These are phyloP conservation scores for Deilephila elpenor DNA, from an alignment of 2,888 invertebrate species.

Conservation along the genomic window DNA sequence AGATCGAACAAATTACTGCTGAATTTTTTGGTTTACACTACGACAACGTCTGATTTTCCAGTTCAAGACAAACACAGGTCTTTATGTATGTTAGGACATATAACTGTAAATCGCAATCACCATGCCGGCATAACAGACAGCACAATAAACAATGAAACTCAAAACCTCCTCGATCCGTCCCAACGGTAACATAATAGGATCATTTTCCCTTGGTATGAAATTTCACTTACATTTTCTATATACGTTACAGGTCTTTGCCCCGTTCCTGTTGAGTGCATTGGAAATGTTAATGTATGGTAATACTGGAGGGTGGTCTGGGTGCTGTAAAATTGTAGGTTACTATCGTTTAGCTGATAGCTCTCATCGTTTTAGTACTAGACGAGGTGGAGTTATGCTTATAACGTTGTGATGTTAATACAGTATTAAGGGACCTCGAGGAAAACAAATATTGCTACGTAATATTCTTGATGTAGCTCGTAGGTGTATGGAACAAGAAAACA, in stretches of 20 bases:
- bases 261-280: slow-evolving; percentile 7
- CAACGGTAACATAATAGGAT: slow-evolving; percentile 43
- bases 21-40: too few relatives aligned
- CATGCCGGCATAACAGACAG: neutral
- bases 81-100: too few relatives aligned
- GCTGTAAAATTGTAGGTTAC: neutral
- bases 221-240: slow-evolving; percentile 73
- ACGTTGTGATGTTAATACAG: too few relatives aligned
- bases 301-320: neutral
- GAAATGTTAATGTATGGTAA: slow-evolving; percentile 17
- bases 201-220: slow-evolving; percentile 55
- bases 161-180: slow-evolving; percentile 10
- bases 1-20: too few relatives aligned
- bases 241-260: slow-evolving; percentile 28
- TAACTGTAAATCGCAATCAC: too few relatives aligned
- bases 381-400: neutral
- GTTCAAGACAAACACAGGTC: too few relatives aligned
- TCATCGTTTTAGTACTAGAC: neutral
- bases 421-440: too few relatives aligned
- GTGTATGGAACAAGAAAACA: too few relatives aligned
- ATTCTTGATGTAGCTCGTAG: too few relatives aligned
- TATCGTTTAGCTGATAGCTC: neutral
- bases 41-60: too few relatives aligned
- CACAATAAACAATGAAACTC: neutral
- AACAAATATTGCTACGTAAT: too few relatives aligned